Evolutionary conservation across 2,888 invertebrate genomes (phyloP).

Genomic region (Reticulitermes lucifugus): DNA sequence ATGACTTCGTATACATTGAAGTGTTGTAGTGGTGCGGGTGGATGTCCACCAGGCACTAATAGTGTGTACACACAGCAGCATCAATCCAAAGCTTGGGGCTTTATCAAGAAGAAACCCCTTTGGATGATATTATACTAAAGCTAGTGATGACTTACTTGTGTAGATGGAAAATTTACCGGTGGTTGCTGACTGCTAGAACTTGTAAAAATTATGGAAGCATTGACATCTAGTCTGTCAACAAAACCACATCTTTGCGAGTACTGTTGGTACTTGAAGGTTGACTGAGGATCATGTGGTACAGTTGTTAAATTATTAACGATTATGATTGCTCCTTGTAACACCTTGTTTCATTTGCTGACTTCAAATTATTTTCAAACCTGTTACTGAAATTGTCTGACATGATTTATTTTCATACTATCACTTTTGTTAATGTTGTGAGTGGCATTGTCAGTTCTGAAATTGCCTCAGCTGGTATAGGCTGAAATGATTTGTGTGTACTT

Average conservation of each 20-base stretch:
- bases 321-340: not conserved
- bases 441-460: not conserved
- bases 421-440: not conserved
- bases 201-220: not conserved
- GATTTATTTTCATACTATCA: slow-evolving; percentile 5
- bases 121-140: not conserved
- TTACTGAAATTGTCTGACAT: not conserved
- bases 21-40: slow-evolving; percentile 21
- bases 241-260: not conserved
- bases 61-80: not conserved
- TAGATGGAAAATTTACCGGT: not conserved
- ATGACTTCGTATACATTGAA: slow-evolving; percentile 4
- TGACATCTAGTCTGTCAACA: not conserved
- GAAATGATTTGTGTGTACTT: not conserved
- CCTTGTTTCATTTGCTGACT: not conserved
- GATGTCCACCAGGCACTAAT: not conserved
- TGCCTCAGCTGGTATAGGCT: not conserved
- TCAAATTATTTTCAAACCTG: not conserved
- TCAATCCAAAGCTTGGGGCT: not conserved
- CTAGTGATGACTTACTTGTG: not conserved
- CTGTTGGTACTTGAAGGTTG: not conserved
- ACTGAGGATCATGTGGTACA: not conserved
- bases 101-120: not conserved
- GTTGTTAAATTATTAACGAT: not conserved
- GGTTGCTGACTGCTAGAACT: not conserved